Base-by-base conservation (phyloP, 2,113 vertebrate species). In the Tyto alba region DNA sequence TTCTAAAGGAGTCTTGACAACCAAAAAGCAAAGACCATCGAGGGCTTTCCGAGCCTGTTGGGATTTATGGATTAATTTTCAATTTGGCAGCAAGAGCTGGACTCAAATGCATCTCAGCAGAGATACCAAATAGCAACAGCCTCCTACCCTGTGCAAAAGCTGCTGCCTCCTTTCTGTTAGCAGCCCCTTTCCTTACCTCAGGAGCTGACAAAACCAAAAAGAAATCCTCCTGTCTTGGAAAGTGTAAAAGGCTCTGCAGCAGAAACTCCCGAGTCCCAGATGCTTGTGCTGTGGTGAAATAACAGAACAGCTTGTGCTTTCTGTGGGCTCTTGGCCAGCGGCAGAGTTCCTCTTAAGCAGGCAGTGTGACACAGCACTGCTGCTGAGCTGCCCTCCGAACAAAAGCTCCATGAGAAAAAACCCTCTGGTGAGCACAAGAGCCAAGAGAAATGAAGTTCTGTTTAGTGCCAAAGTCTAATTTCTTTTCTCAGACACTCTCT, bases 51-150 rank as follows among this genome's bases (percentile, higher is more conserved):
- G 18, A 96, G 86, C 50, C 90, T 88, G 25, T 72, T 79, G 63
- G 81, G 91, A 94, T 90, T 94, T 91, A 88, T 43, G 71, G 40
- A 60, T 86, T 96, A 30, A 43, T 84, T 97, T 91, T 91, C 90
- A 92, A 34, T 68, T 92, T 95, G 95, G 88, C 91, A 79, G 64
- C 0, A 0, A 56, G 56, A 90, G 63, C 68, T 85, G 85, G 85
- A 73, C 40, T 62, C 4, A 2, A 72, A 90, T 18, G 62, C 62
- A 29, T 92, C 86, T 60, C 64, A 14, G 18, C 86, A 89, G 64
- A 74, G 94, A 66, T 8, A 64, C 53, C 90, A 73, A 87, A 79
- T 5, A 82, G 81, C 77, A 82, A 27, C 52, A 87, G 52, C 80
- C 53, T 88, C 50, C 59, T 56, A 11, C n/a, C 17, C 60, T 52